A percentile compares a stretch with the other conserved stretches of the same genome.
Conservation (phyloP, 2,888 invertebrate genomes). For the Parasteatoda lunata region DNA sequence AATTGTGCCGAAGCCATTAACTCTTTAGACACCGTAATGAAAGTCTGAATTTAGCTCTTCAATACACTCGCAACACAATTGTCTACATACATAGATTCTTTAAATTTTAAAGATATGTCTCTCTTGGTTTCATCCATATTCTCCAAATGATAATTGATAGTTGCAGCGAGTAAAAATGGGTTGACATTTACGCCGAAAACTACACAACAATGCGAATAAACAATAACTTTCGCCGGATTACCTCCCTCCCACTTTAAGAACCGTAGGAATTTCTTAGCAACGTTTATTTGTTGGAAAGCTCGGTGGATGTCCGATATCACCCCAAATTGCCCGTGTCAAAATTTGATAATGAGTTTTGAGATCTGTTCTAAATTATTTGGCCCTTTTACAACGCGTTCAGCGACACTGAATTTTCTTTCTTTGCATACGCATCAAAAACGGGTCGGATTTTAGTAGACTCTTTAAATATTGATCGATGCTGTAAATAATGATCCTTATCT, state of each 20-base stretch:
- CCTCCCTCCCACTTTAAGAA: constrained; percentile 6
- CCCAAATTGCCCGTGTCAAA: neutral
- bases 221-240: neutral
- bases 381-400: constrained; percentile 7
- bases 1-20: neutral
- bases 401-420: neutral
- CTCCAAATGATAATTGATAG: neutral
- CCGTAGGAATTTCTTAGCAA: neutral
- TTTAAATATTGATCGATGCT: too few species aligned
- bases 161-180: neutral
- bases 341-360: neutral
- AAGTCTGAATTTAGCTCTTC: neutral
- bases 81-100: neutral
- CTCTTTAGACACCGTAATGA: neutral
- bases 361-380: neutral
- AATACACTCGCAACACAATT: neutral
- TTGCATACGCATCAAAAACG: neutral
- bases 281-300: neutral
- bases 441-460: neutral
- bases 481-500: too few species aligned
- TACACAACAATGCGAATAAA: neutral
- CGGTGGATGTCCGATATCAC: neutral
- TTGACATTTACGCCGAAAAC: neutral
- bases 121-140: neutral
- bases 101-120: neutral